Evolutionary conservation across 2,888 invertebrate genomes (phyloP).

Genomic region (Tipula unca): DNA sequence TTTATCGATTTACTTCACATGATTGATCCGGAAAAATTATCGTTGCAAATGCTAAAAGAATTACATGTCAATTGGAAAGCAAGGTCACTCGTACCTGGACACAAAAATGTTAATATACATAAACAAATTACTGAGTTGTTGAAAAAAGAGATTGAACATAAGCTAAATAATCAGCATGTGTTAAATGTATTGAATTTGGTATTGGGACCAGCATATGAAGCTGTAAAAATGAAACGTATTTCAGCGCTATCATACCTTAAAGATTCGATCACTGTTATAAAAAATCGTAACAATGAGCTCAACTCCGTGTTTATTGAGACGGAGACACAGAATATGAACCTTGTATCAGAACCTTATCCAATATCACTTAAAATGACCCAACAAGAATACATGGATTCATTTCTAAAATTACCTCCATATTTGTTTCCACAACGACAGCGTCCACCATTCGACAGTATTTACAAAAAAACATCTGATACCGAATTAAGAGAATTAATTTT

Average conservation of each 20-base stretch:
- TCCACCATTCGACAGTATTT: background rate
- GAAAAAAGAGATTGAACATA: background rate
- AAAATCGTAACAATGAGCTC: background rate
- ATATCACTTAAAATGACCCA: background rate
- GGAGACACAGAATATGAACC: background rate
- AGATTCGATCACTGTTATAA: background rate
- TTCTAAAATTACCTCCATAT: background rate
- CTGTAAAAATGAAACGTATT: background rate
- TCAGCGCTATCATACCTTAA: background rate
- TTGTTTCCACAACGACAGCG: background rate
- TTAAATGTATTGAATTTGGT: background rate
- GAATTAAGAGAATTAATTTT: background rate
- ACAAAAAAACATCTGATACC: background rate
- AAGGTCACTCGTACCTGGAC: background rate
- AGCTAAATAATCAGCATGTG: background rate
- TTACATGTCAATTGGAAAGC: background rate
- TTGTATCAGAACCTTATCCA: background rate
- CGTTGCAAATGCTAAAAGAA: background rate
- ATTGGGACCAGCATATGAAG: background rate
- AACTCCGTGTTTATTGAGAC: background rate
- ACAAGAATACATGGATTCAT: background rate
- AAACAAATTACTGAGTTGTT: background rate
- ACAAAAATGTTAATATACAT: background rate
- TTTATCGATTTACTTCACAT: background rate
- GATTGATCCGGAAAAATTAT: background rate